Percentiles rank a stretch among this genome's conserved stretches.
Evolutionary conservation across 2,888 invertebrate species (phyloP).

Genomic region (Ypsolopha scabrella): DNA sequence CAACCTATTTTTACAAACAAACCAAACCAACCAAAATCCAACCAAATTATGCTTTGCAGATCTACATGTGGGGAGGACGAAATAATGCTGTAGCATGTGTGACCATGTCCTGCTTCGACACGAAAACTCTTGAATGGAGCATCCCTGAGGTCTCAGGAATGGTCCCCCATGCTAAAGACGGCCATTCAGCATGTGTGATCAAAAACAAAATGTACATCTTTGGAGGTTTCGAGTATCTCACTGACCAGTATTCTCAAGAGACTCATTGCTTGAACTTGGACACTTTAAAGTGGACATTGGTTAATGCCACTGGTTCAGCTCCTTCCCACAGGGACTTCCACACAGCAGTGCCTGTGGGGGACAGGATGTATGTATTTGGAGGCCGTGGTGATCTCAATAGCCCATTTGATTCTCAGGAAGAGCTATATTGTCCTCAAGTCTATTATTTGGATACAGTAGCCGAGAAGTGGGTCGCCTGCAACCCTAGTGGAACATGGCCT

Average conservation of each 20-base stretch:
- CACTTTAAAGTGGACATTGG: conserved; percentile 78
- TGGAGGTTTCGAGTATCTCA: conserved; percentile 91
- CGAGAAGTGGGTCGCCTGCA: conserved; percentile 75
- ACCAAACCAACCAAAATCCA: too few species aligned
- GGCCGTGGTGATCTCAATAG: conserved; percentile 82
- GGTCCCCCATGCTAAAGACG: conserved; percentile 87
- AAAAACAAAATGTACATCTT: conserved; percentile 87
- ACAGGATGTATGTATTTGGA: conserved; percentile 91
- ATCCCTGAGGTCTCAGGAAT: conserved; percentile 75
- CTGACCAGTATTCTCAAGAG: conserved; percentile 83
- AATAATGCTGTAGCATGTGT: conserved; percentile 88
- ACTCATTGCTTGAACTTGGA: conserved; percentile 81
- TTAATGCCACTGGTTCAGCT: conserved; percentile 72
- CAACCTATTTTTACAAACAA: background rate
- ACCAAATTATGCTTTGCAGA: conserved; percentile 37
- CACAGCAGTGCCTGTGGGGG: conserved; percentile 81
- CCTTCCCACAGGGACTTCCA: conserved; percentile 90
- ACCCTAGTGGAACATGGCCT: conserved; percentile 75
- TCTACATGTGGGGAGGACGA: conserved; percentile 93
- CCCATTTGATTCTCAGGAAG: conserved; percentile 67
- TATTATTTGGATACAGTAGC: conserved; percentile 80
- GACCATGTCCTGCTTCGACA: conserved; percentile 84
- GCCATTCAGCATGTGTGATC: conserved; percentile 89
- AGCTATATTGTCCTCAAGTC: conserved; percentile 83
- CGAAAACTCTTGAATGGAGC: conserved; percentile 76